Conservation (phyloP, 2,888 invertebrate genomes). For the Pristionchus fissidentatus region DNA sequence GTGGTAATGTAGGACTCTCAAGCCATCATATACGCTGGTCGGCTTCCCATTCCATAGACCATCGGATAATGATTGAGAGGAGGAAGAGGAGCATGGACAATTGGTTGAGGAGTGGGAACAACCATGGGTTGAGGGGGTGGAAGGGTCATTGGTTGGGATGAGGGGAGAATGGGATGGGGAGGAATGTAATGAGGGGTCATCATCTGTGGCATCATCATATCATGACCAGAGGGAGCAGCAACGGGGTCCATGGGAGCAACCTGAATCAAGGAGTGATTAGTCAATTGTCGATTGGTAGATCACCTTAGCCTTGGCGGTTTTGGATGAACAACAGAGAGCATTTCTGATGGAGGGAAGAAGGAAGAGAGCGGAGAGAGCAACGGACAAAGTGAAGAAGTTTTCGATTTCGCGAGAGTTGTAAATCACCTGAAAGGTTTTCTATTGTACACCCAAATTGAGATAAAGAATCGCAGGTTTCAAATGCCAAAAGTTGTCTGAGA, state of each 20-base stretch:
- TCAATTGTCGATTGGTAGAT: background rate
- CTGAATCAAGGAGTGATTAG: background rate
- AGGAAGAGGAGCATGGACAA: background rate
- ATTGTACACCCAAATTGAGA: background rate
- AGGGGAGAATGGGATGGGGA: background rate
- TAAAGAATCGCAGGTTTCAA: no score
- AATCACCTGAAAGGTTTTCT: background rate
- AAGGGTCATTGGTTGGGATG: conserved; percentile 1
- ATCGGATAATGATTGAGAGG: conserved; percentile 13
- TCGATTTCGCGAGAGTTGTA: background rate
- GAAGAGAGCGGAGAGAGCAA: conserved; percentile 16
- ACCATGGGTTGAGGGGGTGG: background rate
- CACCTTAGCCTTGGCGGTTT: background rate
- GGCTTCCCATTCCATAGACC: conserved; percentile 23
- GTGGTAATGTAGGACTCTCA: background rate
- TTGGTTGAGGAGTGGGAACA: background rate
- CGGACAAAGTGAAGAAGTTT: conserved; percentile 4
- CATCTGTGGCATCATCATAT: background rate
- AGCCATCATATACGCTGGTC: background rate
- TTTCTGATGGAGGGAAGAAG: conserved; percentile 20
- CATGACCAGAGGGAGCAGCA: background rate
- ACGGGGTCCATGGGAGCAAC: background rate
- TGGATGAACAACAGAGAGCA: background rate
- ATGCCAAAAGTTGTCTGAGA: background rate
- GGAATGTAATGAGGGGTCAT: background rate